Percentiles rank a stretch among this genome's conserved stretches.
Conservation (phyloP, 37 sponge, comb jelly and placozoan species). For the Theonella swinhoei region DNA sequence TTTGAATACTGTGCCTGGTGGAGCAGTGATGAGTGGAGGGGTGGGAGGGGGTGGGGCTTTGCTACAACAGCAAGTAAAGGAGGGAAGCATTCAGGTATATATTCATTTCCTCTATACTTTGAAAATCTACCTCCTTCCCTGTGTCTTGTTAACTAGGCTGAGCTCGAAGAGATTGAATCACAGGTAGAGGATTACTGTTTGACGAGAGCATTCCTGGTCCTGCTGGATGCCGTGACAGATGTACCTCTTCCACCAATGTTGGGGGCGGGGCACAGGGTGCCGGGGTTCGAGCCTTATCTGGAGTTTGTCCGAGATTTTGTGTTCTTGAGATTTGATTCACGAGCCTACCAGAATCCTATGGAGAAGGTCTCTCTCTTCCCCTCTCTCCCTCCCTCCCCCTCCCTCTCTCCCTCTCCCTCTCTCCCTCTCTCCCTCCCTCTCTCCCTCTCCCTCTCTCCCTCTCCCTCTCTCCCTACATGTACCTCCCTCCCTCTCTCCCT, state of each 20-base stretch:
- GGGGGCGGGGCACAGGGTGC: slow-evolving; percentile 73
- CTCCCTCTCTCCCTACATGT: background rate
- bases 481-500: no score
- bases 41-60: background rate
- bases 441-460: slow-evolving; percentile 10
- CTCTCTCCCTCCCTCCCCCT: slow-evolving; percentile 11
- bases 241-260: slow-evolving; percentile 80
- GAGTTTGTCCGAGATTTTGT: slow-evolving; percentile 84
- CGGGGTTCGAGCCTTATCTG: slow-evolving; percentile 91
- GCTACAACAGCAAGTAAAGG: slow-evolving; percentile 1
- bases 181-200: slow-evolving; percentile 86
- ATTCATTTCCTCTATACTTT: background rate
- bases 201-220: slow-evolving; percentile 89
- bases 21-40: background rate
- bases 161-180: slow-evolving; percentile 96
- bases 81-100: slow-evolving; percentile 73
- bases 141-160: slow-evolving; percentile 65
- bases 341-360: slow-evolving; percentile 73
- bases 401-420: background rate
- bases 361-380: slow-evolving; percentile 78
- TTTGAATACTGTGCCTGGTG: slow-evolving; percentile 40
- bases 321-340: slow-evolving; percentile 85
- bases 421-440: slow-evolving; percentile 6
- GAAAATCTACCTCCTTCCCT: background rate
- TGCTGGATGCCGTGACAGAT: slow-evolving; percentile 78